phyloP scores from a whole-genome alignment of 2,797 vertebrate genomes.

The Sebastes cheni region DNA sequence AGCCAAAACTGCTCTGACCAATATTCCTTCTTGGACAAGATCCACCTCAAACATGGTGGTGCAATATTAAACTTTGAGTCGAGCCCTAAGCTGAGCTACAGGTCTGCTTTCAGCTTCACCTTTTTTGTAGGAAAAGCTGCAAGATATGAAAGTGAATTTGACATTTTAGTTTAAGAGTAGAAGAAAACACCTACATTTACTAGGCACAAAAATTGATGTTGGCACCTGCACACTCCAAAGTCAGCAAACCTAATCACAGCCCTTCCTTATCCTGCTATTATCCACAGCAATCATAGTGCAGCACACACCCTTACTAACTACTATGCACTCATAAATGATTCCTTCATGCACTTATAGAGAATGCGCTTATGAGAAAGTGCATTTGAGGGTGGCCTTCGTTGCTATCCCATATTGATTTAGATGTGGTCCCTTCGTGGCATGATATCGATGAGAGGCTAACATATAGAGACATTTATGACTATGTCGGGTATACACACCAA shows the following conservation, averaged over 20 bases:
- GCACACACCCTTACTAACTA: slow-evolving; percentile 39
- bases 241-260: slow-evolving; percentile 26
- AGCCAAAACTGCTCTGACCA: neutral
- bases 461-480: neutral
- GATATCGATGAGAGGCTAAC: neutral
- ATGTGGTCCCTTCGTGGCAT: neutral
- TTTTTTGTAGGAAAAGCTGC: neutral
- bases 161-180: neutral
- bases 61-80: neutral
- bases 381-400: neutral
- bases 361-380: neutral
- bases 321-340: neutral
- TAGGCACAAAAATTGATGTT: neutral
- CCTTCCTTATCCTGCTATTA: slow-evolving; percentile 46
- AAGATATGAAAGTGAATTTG: neutral
- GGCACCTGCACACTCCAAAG: neutral
- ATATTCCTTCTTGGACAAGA: neutral
- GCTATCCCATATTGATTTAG: neutral
- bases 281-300: slow-evolving; percentile 7
- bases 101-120: neutral
- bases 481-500: neutral
- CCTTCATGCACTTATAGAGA: neutral
- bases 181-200: neutral
- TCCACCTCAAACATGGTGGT: neutral
- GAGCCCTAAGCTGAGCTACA: neutral